A percentile compares a stretch with the other conserved stretches of the same genome.
phyloP scores from a whole-genome alignment of 2,113 vertebrate genomes.

The Porphyrio hochstetteri region DNA sequence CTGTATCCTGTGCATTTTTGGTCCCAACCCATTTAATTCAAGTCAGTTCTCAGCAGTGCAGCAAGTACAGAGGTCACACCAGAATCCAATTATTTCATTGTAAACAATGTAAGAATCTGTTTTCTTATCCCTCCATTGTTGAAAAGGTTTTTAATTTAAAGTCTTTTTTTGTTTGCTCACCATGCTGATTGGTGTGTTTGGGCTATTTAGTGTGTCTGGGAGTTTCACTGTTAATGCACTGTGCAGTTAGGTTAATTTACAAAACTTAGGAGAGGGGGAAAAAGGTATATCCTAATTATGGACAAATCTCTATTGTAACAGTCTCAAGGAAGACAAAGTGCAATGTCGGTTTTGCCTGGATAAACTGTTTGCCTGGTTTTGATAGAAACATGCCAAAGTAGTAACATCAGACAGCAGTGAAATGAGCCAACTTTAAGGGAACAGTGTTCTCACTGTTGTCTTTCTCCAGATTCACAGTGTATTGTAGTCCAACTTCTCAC shows the following conservation, averaged over 20 bases:
- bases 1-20: not conserved
- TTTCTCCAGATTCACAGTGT: conserved; percentile 3
- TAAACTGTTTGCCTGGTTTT: not conserved
- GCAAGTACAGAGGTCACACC: not conserved
- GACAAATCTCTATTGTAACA: not conserved
- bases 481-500: conserved; percentile 15
- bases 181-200: not conserved
- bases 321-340: not conserved
- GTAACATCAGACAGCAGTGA: conserved; percentile 2
- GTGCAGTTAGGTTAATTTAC: not conserved
- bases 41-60: not conserved
- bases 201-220: not conserved
- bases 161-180: not conserved
- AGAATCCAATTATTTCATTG: not conserved
- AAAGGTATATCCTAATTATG: too few relatives aligned
- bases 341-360: not conserved
- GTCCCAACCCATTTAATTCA: not conserved
- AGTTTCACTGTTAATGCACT: not conserved
- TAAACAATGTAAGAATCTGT: not conserved
- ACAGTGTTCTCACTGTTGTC: conserved; percentile 8
- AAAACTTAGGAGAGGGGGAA: not conserved
- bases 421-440: conserved; percentile 14
- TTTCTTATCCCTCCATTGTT: not conserved
- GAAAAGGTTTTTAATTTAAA: not conserved
- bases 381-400: not conserved